These are phyloP conservation scores for Mamestra configurata DNA, from an alignment of 1,140 invertebrate species.

Conservation along the genomic window DNA sequence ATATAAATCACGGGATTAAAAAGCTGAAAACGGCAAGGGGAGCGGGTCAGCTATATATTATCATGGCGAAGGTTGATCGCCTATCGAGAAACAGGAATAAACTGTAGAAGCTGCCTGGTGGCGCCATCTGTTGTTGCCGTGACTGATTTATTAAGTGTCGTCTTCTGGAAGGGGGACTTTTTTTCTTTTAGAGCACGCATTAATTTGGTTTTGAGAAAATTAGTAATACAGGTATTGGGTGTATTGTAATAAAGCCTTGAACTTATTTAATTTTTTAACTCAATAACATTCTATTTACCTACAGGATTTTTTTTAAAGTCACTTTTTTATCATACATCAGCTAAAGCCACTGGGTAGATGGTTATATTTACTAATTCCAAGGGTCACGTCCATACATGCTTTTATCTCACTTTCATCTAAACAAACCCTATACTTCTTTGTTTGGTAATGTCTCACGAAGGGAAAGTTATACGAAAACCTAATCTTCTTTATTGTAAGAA, in stretches of 20 bases:
- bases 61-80: slow-evolving; percentile 60
- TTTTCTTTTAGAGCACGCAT: background rate
- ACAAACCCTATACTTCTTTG: background rate
- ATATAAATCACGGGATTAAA: slow-evolving; percentile 72
- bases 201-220: no score
- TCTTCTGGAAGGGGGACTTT: background rate
- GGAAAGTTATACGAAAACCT: slow-evolving; percentile 11
- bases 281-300: no score
- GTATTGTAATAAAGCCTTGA: no score
- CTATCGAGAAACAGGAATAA: slow-evolving; percentile 57
- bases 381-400: background rate
- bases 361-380: background rate
- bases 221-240: no score
- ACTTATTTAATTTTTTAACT: no score
- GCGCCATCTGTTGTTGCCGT: slow-evolving; percentile 54
- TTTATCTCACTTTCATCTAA: background rate
- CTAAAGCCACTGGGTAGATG: no score
- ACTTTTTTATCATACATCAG: no score
- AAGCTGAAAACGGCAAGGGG: slow-evolving; percentile 67
- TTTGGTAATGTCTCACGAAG: slow-evolving; percentile 24
- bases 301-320: no score
- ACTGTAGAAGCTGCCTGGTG: slow-evolving; percentile 54
- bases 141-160: slow-evolving; percentile 40
- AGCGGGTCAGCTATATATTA: slow-evolving; percentile 71
- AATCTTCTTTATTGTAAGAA: slow-evolving; percentile 31